Percentiles rank a stretch among this genome's conserved stretches.
Evolutionary conservation across 2,797 vertebrate species (phyloP).

Genomic region (Rallus crepitans): DNA sequence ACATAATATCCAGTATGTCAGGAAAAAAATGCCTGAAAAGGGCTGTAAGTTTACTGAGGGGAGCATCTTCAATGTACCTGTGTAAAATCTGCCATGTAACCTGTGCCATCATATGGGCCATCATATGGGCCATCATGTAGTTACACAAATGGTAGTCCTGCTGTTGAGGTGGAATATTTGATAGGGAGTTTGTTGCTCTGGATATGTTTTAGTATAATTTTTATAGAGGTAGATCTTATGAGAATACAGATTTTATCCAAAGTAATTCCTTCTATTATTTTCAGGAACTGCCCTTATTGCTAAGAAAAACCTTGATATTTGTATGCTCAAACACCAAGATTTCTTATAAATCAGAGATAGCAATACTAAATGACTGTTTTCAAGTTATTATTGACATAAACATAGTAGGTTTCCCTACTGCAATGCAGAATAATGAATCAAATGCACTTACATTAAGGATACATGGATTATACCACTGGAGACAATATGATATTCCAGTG

Average conservation of each 20-base stretch:
- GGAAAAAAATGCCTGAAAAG: background rate
- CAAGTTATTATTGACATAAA: background rate
- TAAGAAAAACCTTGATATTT: background rate
- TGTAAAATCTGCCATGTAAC: background rate
- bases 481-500: background rate
- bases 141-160: background rate
- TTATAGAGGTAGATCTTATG: background rate
- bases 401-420: background rate
- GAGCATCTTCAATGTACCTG: fast-evolving
- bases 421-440: background rate
- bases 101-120: fast-evolving
- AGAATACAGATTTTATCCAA: background rate
- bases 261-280: background rate
- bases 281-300: background rate
- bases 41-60: background rate
- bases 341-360: background rate
- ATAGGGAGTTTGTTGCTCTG: background rate
- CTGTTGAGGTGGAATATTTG: background rate
- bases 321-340: background rate
- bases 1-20: background rate
- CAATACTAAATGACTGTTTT: background rate
- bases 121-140: fast-evolving
- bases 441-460: background rate
- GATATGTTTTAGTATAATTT: background rate
- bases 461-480: background rate